Conservation (phyloP, 2,113 vertebrate species). For the Neogobius melanostomus region DNA sequence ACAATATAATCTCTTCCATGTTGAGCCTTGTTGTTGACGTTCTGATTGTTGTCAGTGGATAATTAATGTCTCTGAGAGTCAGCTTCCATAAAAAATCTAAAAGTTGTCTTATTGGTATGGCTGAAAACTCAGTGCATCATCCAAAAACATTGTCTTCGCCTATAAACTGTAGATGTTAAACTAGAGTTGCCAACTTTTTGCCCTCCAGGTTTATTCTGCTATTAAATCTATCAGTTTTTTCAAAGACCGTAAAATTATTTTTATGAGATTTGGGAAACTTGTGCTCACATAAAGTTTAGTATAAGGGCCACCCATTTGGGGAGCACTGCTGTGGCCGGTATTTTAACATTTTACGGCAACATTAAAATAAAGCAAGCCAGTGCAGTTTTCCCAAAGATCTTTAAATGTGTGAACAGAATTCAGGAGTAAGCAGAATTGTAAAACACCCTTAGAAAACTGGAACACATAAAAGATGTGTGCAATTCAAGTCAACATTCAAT, state of each 20-base stretch:
- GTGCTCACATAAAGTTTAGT: slow-evolving; percentile 3
- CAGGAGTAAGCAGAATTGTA: slow-evolving; percentile 7
- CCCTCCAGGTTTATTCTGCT: not conserved
- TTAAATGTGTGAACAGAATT: slow-evolving; percentile 13
- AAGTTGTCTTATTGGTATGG: too few species aligned
- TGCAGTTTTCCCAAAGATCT: slow-evolving; percentile 8
- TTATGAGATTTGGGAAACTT: slow-evolving; percentile 4
- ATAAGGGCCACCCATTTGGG: not conserved
- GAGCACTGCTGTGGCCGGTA: slow-evolving; percentile 1
- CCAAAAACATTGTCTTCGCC: not conserved
- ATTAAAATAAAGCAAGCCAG: slow-evolving; percentile 9
- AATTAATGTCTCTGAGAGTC: too few species aligned
- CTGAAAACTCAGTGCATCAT: too few species aligned
- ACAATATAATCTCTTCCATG: not conserved
- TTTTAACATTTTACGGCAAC: slow-evolving; percentile 2
- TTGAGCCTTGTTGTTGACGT: not conserved
- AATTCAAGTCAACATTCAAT: slow-evolving; percentile 25
- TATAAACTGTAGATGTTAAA: not conserved
- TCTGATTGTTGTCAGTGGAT: not conserved
- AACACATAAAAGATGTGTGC: slow-evolving; percentile 17
- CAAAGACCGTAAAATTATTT: not conserved
- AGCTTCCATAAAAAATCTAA: too few species aligned
- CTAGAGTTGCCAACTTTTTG: not conserved
- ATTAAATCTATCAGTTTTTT: not conserved
- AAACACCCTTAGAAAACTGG: slow-evolving; percentile 25